Percentiles rank a stretch among this genome's conserved stretches.
phyloP scores from a whole-genome alignment of 2,888 invertebrate species.

The Acholoe squamosa region DNA sequence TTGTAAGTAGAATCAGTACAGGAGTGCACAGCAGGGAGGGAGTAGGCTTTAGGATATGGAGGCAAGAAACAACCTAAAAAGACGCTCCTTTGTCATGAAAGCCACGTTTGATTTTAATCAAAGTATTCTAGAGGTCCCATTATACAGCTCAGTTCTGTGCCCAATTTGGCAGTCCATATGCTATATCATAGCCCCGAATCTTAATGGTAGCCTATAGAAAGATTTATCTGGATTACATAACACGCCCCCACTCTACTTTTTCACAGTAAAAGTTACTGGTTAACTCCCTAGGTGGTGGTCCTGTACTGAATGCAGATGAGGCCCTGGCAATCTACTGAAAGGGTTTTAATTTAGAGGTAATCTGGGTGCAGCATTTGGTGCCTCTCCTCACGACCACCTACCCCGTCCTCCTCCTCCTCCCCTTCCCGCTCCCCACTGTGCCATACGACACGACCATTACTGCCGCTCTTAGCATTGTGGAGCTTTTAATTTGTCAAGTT shows the following conservation, averaged over 20 bases:
- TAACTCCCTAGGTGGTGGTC: neutral
- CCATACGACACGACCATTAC: slow-evolving; percentile 19
- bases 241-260: neutral
- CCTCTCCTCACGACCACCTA: neutral
- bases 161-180: too few species aligned
- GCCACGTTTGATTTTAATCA: too few species aligned
- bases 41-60: too few species aligned
- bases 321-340: slow-evolving; percentile 43
- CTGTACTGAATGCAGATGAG: slow-evolving; percentile 13
- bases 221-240: neutral
- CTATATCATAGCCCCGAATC: neutral
- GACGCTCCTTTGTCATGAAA: too few species aligned
- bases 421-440: neutral
- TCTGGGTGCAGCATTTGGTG: neutral
- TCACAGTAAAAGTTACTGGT: too few species aligned
- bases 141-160: too few species aligned
- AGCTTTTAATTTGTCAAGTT: slow-evolving; percentile 59
- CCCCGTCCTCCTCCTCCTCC: neutral
- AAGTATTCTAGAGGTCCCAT: too few species aligned
- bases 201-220: neutral
- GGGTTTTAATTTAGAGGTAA: slow-evolving; percentile 58
- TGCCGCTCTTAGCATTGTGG: slow-evolving; percentile 22
- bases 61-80: too few species aligned
- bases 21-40: too few species aligned
- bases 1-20: too few species aligned